A percentile compares a stretch with the other conserved stretches of the same genome.
Conservation (phyloP, 2,797 vertebrate genomes). For the Buphagus erythrorhynchus region DNA sequence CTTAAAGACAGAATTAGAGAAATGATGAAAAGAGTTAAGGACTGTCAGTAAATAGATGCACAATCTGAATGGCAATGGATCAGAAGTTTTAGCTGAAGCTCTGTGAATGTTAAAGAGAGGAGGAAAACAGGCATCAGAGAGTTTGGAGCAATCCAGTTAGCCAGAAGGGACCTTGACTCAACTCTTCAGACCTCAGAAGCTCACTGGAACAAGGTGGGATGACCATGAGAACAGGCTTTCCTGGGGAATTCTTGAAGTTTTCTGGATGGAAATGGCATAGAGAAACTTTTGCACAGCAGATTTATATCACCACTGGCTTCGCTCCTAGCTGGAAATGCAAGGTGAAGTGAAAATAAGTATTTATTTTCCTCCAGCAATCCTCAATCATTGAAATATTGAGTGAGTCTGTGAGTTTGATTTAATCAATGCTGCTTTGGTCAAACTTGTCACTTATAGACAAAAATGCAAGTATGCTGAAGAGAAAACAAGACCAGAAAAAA, state of each 20-base stretch:
- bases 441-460: not conserved
- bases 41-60: not conserved
- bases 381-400: conserved; percentile 11
- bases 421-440: conserved; percentile 26
- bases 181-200: not conserved
- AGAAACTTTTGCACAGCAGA: not conserved
- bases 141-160: not conserved
- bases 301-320: not conserved
- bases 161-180: not conserved
- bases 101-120: not conserved
- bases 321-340: not conserved
- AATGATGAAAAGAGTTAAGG: not conserved
- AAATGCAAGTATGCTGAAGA: not conserved
- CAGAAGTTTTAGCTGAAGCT: not conserved
- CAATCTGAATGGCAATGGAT: not conserved
- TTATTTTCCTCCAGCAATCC: not conserved
- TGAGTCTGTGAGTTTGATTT: conserved; percentile 4
- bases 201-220: not conserved
- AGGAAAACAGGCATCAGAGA: not conserved
- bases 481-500: conserved; percentile 14
- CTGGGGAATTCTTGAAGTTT: not conserved
- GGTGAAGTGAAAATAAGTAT: not conserved
- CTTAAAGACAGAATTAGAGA: not conserved
- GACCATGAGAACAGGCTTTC: not conserved
- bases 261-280: not conserved